Base-by-base conservation (phyloP, 2,888 invertebrate genomes). In the Melieria picta region DNA sequence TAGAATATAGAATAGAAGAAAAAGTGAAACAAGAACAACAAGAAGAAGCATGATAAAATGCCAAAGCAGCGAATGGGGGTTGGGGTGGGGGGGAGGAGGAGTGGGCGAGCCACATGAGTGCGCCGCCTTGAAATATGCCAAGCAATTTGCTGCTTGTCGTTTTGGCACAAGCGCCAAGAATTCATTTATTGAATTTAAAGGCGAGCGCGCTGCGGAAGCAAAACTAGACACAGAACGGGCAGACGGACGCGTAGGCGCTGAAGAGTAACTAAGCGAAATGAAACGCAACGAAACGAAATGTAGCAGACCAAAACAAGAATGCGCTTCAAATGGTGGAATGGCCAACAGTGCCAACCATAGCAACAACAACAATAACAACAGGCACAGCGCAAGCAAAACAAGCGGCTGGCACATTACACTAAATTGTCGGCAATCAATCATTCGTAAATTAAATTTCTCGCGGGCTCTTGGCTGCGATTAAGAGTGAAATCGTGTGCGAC, bases 381-480 rank as follows among this genome's bases (percentile, higher is more conserved):
- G 30, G 2, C 30, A 30, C 30, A 30, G 30, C 2, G 30, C 46
- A 65, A 48, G 47, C 7, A 48, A 47, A 58, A 61, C 64, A 68
- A 68, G 68, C 72, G 80, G 77, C 55, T 64, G 63, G 74, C 73
- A 82, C 79, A 78, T 83, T 80, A 78, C 75, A 76, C 75, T 72
- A 79, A 83, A 83, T 82, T 79, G 79, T 74, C 76, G 80, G 80
- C 72, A 80, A 83, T 82, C 82, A 83, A 83, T 82, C 81, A 83
- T 76, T 77, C 72, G 78, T 77, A 80, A 83, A 82, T 83, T 82
- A 83, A 82, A 83, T 82, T 81, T 83, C 77, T 75, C 74, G 79
- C 77, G 76, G 30, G 77, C 76, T 48, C 67, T 64, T 69, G 69
- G 72, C 75, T 72, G 72, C 80, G 81, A 81, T 83, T 82, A 81